Percentiles rank a stretch among this genome's conserved stretches.
These are phyloP conservation scores for Branchellion lobata DNA, from an alignment of 2,888 invertebrate genomes.

Conservation along the genomic window DNA sequence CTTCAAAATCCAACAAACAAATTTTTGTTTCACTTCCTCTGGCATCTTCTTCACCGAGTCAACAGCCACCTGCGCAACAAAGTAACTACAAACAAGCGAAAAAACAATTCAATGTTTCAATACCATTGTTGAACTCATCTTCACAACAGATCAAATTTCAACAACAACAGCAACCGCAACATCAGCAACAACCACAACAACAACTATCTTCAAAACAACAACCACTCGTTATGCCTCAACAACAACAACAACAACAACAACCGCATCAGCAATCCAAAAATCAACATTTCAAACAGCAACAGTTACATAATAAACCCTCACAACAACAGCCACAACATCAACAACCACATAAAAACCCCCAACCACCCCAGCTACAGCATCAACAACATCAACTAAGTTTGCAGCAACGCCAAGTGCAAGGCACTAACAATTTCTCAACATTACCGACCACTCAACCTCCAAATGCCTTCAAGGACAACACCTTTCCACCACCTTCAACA, in stretches of 20 bases:
- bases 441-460: too few relatives aligned
- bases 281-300: too few relatives aligned
- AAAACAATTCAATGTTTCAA: background rate
- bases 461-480: too few relatives aligned
- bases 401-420: background rate
- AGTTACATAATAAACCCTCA: too few relatives aligned
- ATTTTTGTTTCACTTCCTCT: background rate
- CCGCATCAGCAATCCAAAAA: background rate
- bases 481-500: too few relatives aligned
- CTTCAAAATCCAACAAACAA: background rate
- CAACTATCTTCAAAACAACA: background rate
- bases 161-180: background rate
- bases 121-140: too few relatives aligned
- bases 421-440: background rate
- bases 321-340: background rate
- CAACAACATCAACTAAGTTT: conserved; percentile 1
- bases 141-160: background rate
- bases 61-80: background rate
- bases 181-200: conserved; percentile 4
- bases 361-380: background rate
- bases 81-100: background rate
- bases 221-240: background rate
- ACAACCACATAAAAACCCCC: background rate
- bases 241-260: background rate
- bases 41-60: background rate